Evolutionary conservation across 2,113 vertebrate genomes (phyloP).

Genomic region (Spea bombifrons): DNA sequence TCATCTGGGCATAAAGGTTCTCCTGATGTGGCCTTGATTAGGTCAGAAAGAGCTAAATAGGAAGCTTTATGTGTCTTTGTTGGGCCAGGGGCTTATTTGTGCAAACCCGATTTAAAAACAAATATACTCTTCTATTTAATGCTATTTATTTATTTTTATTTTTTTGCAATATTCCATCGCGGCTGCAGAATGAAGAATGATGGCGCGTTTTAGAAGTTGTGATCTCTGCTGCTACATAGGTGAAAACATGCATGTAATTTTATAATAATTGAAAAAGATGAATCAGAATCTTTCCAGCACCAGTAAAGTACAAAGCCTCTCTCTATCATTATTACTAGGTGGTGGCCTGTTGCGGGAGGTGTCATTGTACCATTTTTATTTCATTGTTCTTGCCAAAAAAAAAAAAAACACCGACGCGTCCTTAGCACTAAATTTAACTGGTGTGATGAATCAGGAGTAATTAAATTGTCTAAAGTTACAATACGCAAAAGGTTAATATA

Average conservation of each 20-base stretch:
- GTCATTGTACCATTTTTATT: neutral
- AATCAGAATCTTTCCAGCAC: neutral
- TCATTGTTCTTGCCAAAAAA: conserved; percentile 10
- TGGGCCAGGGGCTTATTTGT: too few species aligned
- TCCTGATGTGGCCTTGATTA: conserved; percentile 5
- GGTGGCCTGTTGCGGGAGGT: conserved; percentile 8
- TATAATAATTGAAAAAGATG: neutral
- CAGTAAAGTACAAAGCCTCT: neutral
- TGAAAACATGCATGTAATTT: too few species aligned
- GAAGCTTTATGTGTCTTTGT: too few species aligned
- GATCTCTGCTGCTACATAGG: too few species aligned
- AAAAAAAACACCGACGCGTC: neutral
- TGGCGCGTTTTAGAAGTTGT: too few species aligned
- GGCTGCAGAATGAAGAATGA: too few species aligned
- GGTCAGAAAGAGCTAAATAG: neutral
- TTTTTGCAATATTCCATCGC: too few species aligned
- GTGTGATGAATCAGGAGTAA: neutral
- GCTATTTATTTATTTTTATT: too few species aligned
- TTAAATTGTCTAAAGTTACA: too few species aligned
- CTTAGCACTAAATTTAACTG: neutral
- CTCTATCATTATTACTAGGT: conserved; percentile 17
- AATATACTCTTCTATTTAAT: too few species aligned
- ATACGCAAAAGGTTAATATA: too few species aligned
- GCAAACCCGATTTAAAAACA: too few species aligned
- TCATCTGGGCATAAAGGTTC: neutral